Base-by-base conservation (phyloP, 1,140 invertebrate genomes). In the Latrodectus geometricus region DNA sequence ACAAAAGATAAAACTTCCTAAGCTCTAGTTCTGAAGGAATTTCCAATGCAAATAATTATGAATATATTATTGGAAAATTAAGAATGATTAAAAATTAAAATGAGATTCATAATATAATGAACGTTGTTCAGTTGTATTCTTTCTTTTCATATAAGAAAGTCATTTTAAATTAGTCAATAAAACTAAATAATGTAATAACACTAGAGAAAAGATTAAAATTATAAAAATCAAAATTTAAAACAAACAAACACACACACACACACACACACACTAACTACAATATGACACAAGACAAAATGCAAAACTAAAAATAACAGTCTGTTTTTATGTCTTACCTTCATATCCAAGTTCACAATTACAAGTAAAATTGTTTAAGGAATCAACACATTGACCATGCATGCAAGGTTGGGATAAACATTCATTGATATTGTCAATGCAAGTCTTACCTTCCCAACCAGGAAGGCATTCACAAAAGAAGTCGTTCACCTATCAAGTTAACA, bases 311-410 rank as follows among this genome's bases (percentile, higher is more conserved):
- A 35, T 35, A 3, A 35, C 35, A 35, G 5, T 35, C 35, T 69
- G 50, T 72, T 72, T 72, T 12, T 20, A 75, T 49, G 5, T 73
- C 91, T 91, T 93, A 50, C 97, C 97, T 52, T 94, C 94, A 90
- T 95, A 99, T 1, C 98, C 98, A 90, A 96, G 94, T 2, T 95
- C 93, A 90, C 98, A 99, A 54, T 95, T 93, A 90, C 98, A 99
- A 88, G 95, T 92, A 90, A 95, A 99, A 87, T 94, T 90, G 7
- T 97, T 97, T 86, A 97, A 94, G 88, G 94, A 92, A 90, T 99
- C 96, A 87, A 95, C 92, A 91, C 98, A 99, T 54, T 92, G 91
- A 0, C 96, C 97, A 72, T 88, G 77, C 88, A 88, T 69, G 75
- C 88, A 88, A 48, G 84, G 88, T 75, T 94, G 93, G 90, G 97